Evolutionary conservation across 37 sponge, comb jelly and placozoan genomes (phyloP), one percentile per base, ranked within the genome.

Genomic region (Spongilla lacustris): DNA sequence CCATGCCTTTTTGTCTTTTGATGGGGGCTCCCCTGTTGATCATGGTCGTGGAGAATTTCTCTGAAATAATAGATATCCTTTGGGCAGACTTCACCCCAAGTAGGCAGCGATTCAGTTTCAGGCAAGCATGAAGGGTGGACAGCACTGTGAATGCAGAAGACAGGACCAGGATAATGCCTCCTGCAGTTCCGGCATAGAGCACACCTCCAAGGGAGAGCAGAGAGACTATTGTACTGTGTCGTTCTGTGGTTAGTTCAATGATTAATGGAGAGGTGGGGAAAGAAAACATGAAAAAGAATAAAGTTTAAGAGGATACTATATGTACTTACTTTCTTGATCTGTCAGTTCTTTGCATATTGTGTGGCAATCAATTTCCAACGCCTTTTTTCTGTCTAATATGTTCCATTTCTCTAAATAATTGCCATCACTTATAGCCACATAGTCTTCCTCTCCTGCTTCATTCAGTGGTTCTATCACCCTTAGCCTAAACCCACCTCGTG

Each of bases 121-220:
- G 1, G 58, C 58, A 58, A 17, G 58, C 58, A 17, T 76, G 77
- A 76, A 76, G 37, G 11, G 33, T 33, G 34, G 32, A 22, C 36
- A 37, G 77, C 26, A 41, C 11, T 34, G 37, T 21, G 46, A 27
- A 27, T 33, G 32, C 9, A 13, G 58, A 14, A 17, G 58, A 58
- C 1, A 89, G 73, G 74, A 58, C 78, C 66, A 89, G 70, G 2
- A 89, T 80, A 2, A 49, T 68, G 25, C 90, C 90, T 34, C 85
- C 85, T 27, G 29, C 67, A 22, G 71, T 89, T 2, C 85, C 90
- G 24, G 79, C 74, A 36, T 89, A 89, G 12, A 89, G 69, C 4
- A 76, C 34, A 23, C 38, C 29, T n/a, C 73, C 85, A 21, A 67
- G 32, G 21, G 85, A 31, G 4, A 74, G 30, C 10, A 89, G 75